Conservation (phyloP, 2,113 vertebrate genomes). For the Nerophis ophidion region DNA sequence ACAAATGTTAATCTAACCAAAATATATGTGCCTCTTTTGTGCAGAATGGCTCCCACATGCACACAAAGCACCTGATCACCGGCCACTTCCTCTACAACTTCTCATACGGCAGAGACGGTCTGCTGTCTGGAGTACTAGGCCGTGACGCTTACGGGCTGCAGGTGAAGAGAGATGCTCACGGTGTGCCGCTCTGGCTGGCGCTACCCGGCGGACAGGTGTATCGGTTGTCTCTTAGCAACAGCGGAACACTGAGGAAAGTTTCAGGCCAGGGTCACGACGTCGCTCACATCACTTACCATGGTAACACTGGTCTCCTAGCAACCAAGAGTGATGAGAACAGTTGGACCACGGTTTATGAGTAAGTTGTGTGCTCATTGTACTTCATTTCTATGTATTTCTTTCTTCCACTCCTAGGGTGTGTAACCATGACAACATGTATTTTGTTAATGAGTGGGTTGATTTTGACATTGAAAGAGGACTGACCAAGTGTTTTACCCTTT, state of each 20-base stretch:
- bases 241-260: slow-evolving; percentile 84
- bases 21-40: background rate
- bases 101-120: slow-evolving; percentile 81
- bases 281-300: slow-evolving; percentile 91
- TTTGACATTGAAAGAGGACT: slow-evolving; percentile 18
- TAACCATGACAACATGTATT: background rate
- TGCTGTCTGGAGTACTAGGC: slow-evolving; percentile 75
- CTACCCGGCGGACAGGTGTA: slow-evolving; percentile 89
- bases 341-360: slow-evolving; percentile 97
- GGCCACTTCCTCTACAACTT: slow-evolving; percentile 93
- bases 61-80: slow-evolving; percentile 90
- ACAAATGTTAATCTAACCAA: background rate
- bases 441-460: slow-evolving; percentile 8
- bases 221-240: slow-evolving; percentile 93
- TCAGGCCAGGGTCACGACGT: slow-evolving; percentile 93
- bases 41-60: slow-evolving; percentile 87
- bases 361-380: slow-evolving; percentile 54
- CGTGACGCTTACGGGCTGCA: slow-evolving; percentile 81
- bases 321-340: slow-evolving; percentile 96
- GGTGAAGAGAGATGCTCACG: slow-evolving; percentile 83
- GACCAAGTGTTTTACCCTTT: background rate
- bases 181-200: slow-evolving; percentile 88
- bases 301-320: slow-evolving; percentile 88
- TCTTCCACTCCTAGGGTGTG: no score
- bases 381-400: background rate